Evolutionary conservation across 2,888 invertebrate species (phyloP), one percentile per base, ranked within the genome.

Genomic region (Drosophila niveifrons): DNA sequence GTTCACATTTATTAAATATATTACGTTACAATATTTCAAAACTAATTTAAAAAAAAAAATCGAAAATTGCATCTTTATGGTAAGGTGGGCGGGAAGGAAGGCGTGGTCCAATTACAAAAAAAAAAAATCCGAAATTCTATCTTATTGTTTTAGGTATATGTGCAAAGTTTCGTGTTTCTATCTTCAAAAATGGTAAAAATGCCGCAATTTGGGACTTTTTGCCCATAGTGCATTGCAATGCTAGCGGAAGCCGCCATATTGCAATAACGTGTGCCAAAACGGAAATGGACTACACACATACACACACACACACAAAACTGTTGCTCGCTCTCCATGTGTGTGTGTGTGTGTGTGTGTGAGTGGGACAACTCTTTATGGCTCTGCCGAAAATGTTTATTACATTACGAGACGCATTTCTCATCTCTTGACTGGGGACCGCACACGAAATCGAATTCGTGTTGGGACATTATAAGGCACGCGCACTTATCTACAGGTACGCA

Each of bases 191-290:
- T n/a, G n/a, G n/a, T n/a, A n/a, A n/a, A n/a, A n/a, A n/a, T n/a
- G n/a, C n/a, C n/a, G n/a, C n/a, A n/a, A n/a, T n/a, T n/a, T n/a
- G n/a, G n/a, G n/a, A n/a, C n/a, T n/a, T n/a, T n/a, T n/a, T n/a
- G n/a, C n/a, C n/a, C n/a, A n/a, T n/a, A n/a, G n/a, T n/a, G n/a
- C 56, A 63, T 70, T 72, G 82, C 75, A 74, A 66, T 78, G 67
- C 53, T 67, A 86, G 52, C 86, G 83, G 88, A 86, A 82, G 86
- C 81, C 80, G 85, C 83, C 86, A 88, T 86, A 82, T 86, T 86
- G 88, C 88, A 83, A 85, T 86, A 85, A 78, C 83, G 77, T 88
- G 83, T 85, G 73, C 69, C 66, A 66, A 62, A 85, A 66, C 83
- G 88, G 85, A 85, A 85, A 82, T 87, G 72, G 70, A 78, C 72